phyloP scores from a whole-genome alignment of 1,140 invertebrate species.

The Rhopalosiphum padi region DNA sequence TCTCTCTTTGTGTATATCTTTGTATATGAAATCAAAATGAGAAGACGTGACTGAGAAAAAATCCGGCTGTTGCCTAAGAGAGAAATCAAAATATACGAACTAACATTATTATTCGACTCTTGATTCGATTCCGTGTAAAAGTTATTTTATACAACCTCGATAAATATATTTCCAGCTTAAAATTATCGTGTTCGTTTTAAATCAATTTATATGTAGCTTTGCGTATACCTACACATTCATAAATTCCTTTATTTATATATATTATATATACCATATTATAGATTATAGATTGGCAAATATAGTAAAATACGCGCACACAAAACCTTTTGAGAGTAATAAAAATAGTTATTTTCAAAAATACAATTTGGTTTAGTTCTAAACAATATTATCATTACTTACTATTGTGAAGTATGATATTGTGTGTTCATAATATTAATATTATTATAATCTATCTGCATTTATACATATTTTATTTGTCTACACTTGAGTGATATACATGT shows the following conservation, averaged over 20 bases:
- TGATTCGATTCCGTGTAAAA: background rate
- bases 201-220: background rate
- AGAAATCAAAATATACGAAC: background rate
- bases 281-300: too few relatives aligned
- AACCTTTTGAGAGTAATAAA: background rate
- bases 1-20: background rate
- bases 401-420: too few relatives aligned
- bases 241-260: background rate
- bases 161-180: background rate
- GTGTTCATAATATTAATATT: too few relatives aligned
- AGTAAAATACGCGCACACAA: background rate
- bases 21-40: background rate
- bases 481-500: background rate
- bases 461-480: background rate
- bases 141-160: background rate
- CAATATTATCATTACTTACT: background rate
- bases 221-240: background rate
- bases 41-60: background rate
- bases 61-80: background rate
- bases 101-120: constrained; percentile 31
- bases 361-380: background rate
- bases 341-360: background rate
- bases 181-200: background rate
- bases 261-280: too few relatives aligned
- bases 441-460: too few relatives aligned